Evolutionary conservation across 2,113 vertebrate species (phyloP).

Genomic region (Quiscalus mexicanus): DNA sequence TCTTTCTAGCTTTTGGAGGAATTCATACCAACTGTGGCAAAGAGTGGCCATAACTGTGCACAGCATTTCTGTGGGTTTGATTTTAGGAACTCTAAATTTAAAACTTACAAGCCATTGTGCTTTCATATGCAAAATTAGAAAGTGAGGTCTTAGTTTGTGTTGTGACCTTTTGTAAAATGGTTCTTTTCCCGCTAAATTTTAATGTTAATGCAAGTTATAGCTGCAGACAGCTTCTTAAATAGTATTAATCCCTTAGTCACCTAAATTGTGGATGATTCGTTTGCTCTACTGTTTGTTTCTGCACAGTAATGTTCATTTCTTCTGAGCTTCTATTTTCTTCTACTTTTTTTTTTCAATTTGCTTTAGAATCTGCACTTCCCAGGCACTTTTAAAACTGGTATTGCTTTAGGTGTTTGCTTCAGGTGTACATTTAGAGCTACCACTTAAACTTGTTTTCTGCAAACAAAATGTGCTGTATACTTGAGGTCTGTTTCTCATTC

Average conservation of each 20-base stretch:
- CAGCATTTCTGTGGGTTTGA: fast-evolving
- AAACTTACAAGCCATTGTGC: background rate
- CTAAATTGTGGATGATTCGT: background rate
- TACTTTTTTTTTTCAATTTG: background rate
- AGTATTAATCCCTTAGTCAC: background rate
- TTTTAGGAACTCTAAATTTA: background rate
- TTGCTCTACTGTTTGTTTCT: background rate
- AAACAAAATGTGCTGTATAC: background rate
- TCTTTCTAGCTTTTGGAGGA: background rate
- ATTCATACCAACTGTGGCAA: background rate
- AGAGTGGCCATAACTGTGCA: background rate
- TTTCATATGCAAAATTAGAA: constrained; percentile 1
- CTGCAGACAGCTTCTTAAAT: background rate
- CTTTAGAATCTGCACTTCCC: background rate
- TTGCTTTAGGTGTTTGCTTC: constrained; percentile 11
- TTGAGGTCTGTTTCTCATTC: background rate
- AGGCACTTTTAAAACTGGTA: background rate
- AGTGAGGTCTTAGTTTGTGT: background rate
- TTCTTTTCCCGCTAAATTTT: background rate
- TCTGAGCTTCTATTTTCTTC: background rate
- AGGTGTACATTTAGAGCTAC: background rate
- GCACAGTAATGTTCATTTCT: background rate
- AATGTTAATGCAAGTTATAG: background rate
- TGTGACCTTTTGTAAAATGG: background rate
- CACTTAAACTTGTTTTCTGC: background rate